Evolutionary conservation across 2,888 invertebrate species (phyloP).

Genomic region (Epirrhoe tristata): DNA sequence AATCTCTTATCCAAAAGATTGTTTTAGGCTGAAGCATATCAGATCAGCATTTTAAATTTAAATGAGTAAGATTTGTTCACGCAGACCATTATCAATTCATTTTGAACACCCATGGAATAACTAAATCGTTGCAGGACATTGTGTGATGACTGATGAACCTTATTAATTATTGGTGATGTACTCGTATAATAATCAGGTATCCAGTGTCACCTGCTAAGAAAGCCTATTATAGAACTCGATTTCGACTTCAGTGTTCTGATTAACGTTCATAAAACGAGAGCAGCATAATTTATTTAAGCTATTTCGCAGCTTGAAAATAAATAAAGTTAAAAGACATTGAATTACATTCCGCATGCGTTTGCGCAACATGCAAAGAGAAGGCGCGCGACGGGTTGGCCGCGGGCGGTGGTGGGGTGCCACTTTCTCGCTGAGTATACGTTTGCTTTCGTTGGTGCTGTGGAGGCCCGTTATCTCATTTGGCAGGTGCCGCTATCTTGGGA

Average conservation of each 20-base stretch:
- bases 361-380: slow-evolving; percentile 79
- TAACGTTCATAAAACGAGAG: slow-evolving; percentile 42
- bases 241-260: slow-evolving; percentile 15
- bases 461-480: slow-evolving; percentile 81
- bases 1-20: slow-evolving; percentile 23
- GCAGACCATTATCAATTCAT: slow-evolving; percentile 2
- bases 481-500: slow-evolving; percentile 80
- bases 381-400: slow-evolving; percentile 52
- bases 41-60: slow-evolving; percentile 23
- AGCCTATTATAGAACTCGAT: slow-evolving; percentile 8
- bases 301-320: slow-evolving; percentile 33
- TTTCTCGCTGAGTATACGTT: slow-evolving; percentile 79
- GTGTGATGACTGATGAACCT: slow-evolving; percentile 29
- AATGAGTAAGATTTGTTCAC: slow-evolving; percentile 16
- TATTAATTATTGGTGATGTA: slow-evolving; percentile 53
- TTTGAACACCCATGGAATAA: slow-evolving; percentile 19
- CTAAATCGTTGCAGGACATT: slow-evolving; percentile 31
- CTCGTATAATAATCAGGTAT: slow-evolving; percentile 61
- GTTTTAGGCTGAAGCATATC: slow-evolving; percentile 17
- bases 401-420: slow-evolving; percentile 63
- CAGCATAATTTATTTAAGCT: slow-evolving; percentile 26
- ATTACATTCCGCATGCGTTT: slow-evolving; percentile 71
- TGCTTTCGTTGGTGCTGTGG: slow-evolving; percentile 78
- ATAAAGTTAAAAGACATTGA: slow-evolving; percentile 55
- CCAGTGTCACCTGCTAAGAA: slow-evolving; percentile 46